phyloP scores from a whole-genome alignment of 1,140 invertebrate genomes.

The Drosophila triauraria region DNA sequence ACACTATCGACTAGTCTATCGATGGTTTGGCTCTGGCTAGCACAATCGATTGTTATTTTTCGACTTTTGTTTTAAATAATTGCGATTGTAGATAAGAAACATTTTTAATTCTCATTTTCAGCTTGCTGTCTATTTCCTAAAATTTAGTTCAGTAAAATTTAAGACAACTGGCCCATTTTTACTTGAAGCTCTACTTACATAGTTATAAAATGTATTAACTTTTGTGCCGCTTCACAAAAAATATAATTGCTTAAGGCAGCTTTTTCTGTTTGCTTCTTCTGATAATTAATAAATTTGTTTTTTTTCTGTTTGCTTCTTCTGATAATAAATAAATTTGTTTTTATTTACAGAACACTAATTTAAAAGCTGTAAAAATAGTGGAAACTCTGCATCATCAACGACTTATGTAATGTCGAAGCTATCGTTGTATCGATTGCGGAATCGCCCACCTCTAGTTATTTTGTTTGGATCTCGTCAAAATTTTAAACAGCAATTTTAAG shows the following conservation, averaged over 20 bases:
- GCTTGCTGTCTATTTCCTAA: background rate
- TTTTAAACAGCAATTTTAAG: constrained; percentile 18
- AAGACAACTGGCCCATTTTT: no score
- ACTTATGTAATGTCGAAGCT: no score
- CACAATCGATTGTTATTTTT: background rate
- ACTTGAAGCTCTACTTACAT: no score
- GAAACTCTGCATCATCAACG: background rate
- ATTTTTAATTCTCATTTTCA: background rate
- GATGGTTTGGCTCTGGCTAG: no score
- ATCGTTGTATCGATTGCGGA: background rate
- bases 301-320: background rate
- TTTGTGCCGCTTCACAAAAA: no score
- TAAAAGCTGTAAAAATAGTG: background rate
- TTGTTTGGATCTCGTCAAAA: constrained; percentile 26
- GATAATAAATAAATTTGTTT: background rate
- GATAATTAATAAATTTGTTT: background rate
- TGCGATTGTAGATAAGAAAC: background rate
- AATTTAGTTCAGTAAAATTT: no score
- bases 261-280: no score
- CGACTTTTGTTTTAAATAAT: background rate
- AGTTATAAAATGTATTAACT: no score
- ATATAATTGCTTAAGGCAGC: no score
- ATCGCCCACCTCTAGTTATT: constrained; percentile 1
- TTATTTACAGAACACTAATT: background rate
- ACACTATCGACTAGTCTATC: background rate